Base-by-base conservation (phyloP, 2,888 invertebrate species). In the Nineta flava region DNA sequence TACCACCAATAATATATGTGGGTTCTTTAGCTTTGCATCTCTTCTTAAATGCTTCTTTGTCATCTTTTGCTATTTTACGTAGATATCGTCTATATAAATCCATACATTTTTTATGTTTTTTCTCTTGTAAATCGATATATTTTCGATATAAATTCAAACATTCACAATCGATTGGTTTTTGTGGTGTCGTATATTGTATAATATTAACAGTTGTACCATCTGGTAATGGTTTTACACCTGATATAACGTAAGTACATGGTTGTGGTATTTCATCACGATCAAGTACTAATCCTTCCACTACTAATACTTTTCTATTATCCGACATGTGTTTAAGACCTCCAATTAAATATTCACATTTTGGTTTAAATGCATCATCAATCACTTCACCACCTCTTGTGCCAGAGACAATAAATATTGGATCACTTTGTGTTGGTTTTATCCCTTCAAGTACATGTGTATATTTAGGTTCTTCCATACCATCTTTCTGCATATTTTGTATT, bases 141-240 rank as follows among this genome's bases (percentile, higher is more conserved):
- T 54, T 51, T 3, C 60, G 46, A 21, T 60, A 62, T 19, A 65
- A 35, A 19, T 57, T 55, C 55, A 61, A 58, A 48, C 67, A 67
- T 1, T 53, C 49, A 50, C 66, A 67, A 5, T 60, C 59, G 16
- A 58, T 53, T 57, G 47, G 61, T 60, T 32, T 54, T 53, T 47
- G 61, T 60, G 15, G 58, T 52, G n/a, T 57, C 52, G 0, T 56
- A 55, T 9, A 55, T 54, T 42, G 56, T 54, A 52, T 10, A 59
- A 57, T 9, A 54, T 45, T 19, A 13, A 44, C 44, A 13, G 13
- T 41, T 5, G 31, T 48, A 13, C 43, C 43, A 32, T 44, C 42
- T n/a, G 31, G 45, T 16, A 42, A 12, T 15, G 16, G 12, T 43
- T 21, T 17, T 12, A 49, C 31, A 9, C 60, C 59, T n/a, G 52